phyloP scores from a whole-genome alignment of 2,888 invertebrate genomes.

The Lacanobia oleracea region DNA sequence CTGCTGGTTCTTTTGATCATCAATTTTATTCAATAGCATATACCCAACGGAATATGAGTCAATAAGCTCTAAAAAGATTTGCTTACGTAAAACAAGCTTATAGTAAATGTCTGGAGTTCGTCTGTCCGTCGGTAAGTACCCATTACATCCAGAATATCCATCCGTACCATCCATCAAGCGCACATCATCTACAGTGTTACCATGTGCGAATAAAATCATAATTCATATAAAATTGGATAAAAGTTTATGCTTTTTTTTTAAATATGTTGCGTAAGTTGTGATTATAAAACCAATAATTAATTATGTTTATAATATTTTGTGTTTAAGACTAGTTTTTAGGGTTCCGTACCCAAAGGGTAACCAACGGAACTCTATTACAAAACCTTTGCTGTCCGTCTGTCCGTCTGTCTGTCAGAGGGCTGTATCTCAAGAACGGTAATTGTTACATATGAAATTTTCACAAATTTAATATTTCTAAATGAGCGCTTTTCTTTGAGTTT shows the following conservation, averaged over 20 bases:
- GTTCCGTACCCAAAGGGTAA: too few relatives aligned
- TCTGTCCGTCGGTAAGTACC: slow-evolving; percentile 41
- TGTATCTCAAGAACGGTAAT: too few relatives aligned
- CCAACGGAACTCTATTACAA: too few relatives aligned
- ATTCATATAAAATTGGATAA: slow-evolving; percentile 12
- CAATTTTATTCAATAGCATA: neutral
- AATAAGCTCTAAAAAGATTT: slow-evolving; percentile 13
- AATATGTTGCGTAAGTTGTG: neutral
- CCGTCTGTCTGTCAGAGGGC: too few relatives aligned
- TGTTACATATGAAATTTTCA: too few relatives aligned
- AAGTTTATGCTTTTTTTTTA: slow-evolving; percentile 11
- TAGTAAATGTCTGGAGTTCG: slow-evolving; percentile 45
- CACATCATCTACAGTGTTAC: slow-evolving; percentile 8
- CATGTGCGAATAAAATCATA: slow-evolving; percentile 23
- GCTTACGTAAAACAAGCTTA: slow-evolving; percentile 27
- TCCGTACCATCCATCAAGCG: slow-evolving; percentile 6
- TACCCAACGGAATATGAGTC: neutral
- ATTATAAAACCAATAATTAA: neutral
- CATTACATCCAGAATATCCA: slow-evolving; percentile 17
- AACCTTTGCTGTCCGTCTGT: too few relatives aligned
- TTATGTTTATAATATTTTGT: neutral
- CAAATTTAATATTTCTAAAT: too few relatives aligned
- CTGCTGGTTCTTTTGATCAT: too few relatives aligned
- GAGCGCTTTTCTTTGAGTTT: too few relatives aligned
- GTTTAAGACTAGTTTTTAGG: neutral